A percentile compares a stretch with the other conserved stretches of the same genome.
These are phyloP conservation scores for Triplophysa bombifrons DNA, from an alignment of 2,797 vertebrate species.

Conservation along the genomic window DNA sequence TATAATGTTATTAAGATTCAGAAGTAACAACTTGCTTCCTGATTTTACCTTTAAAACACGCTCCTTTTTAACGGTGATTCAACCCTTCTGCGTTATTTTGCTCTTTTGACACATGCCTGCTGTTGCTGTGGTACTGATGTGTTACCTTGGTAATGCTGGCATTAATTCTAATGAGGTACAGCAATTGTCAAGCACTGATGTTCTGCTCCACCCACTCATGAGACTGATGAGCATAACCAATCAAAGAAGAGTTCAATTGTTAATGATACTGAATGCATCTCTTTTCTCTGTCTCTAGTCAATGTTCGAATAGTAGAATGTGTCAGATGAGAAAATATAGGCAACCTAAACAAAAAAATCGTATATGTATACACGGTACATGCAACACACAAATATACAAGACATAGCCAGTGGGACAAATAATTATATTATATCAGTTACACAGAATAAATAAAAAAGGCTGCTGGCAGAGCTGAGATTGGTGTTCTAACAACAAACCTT, in stretches of 20 bases:
- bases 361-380: background rate
- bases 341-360: background rate
- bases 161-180: conserved; percentile 16
- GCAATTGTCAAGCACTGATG: background rate
- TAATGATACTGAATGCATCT: background rate
- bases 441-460: background rate
- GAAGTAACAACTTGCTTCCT: background rate
- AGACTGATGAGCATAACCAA: background rate
- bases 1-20: background rate
- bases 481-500: conserved; percentile 13
- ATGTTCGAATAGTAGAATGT: background rate
- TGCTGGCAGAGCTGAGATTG: background rate
- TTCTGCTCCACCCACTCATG: conserved; percentile 2
- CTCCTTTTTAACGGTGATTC: background rate
- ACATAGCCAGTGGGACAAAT: background rate
- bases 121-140: conserved; percentile 12
- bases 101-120: background rate
- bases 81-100: background rate
- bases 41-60: background rate
- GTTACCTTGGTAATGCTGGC: conserved; percentile 6
- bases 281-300: background rate
- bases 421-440: background rate
- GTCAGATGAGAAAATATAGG: background rate
- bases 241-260: background rate
- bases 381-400: background rate